A percentile compares a stretch with the other conserved stretches of the same genome.
Conservation (phyloP, 2,888 invertebrate species). For the Glyphotaelius pellucidus region DNA sequence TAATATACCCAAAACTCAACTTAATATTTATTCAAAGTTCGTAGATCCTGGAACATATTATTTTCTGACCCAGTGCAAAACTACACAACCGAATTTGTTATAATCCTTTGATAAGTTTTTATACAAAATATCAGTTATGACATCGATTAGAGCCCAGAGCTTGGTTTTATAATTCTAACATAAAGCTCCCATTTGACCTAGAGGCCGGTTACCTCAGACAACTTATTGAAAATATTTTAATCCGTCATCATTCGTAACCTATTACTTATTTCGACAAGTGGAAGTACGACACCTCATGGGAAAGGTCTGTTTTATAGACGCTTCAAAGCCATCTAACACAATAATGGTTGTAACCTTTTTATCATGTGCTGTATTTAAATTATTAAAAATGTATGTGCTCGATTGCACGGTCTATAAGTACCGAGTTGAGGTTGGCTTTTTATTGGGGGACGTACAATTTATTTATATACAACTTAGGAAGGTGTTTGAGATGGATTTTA, state of each 20-base stretch:
- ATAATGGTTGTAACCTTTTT: background rate
- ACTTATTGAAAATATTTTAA: conserved; percentile 46
- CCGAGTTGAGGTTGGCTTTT: conserved; percentile 31
- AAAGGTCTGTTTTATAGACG: background rate
- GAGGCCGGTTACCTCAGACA: conserved; percentile 37
- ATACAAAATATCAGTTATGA: background rate
- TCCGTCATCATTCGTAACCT: conserved; percentile 25
- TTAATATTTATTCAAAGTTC: too few relatives aligned
- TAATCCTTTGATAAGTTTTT: background rate
- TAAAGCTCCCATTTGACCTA: conserved; percentile 33
- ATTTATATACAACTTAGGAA: background rate
- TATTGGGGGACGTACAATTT: background rate
- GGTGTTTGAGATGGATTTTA: background rate
- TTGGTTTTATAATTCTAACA: background rate
- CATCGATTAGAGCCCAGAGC: background rate
- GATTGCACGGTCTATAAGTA: background rate
- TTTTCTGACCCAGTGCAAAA: conserved; percentile 25
- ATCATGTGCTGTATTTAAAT: background rate
- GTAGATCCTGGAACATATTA: background rate
- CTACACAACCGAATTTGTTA: background rate
- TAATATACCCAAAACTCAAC: too few relatives aligned
- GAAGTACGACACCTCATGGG: background rate
- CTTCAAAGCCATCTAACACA: background rate
- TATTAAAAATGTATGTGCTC: background rate
- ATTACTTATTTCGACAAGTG: background rate